phyloP scores from a whole-genome alignment of 2,888 invertebrate species.

The Aethes cnicana region DNA sequence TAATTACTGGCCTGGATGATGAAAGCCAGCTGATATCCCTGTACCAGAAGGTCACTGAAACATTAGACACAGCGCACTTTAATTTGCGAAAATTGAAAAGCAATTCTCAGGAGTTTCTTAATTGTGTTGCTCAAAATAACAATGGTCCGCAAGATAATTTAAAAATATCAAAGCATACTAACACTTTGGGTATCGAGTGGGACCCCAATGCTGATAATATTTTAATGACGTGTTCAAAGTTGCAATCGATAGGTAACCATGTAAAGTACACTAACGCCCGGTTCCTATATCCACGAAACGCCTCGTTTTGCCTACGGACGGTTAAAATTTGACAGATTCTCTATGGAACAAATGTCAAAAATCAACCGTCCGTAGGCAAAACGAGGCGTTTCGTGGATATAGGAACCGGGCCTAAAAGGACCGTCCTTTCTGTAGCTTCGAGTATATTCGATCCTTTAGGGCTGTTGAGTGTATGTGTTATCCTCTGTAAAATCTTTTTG shows the following conservation, averaged over 20 bases:
- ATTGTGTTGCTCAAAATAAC: background rate
- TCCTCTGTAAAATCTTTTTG: constrained; percentile 6
- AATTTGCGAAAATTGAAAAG: constrained; percentile 16
- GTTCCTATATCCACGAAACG: too few species aligned
- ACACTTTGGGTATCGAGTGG: constrained; percentile 22
- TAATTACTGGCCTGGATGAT: constrained; percentile 4
- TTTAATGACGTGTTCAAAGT: background rate
- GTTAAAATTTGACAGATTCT: too few species aligned
- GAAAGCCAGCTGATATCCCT: background rate
- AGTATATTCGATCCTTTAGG: too few species aligned
- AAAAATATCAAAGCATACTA: constrained; percentile 7
- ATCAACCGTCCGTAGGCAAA: too few species aligned
- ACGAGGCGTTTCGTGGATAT: too few species aligned
- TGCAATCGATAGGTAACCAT: background rate
- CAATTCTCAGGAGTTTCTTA: constrained; percentile 6
- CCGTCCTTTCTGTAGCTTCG: too few species aligned
- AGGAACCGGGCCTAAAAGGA: too few species aligned
- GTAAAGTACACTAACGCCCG: constrained; percentile 1
- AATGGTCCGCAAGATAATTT: constrained; percentile 7
- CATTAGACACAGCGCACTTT: constrained; percentile 10
- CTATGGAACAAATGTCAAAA: too few species aligned
- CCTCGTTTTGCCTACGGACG: too few species aligned
- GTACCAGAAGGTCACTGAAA: background rate
- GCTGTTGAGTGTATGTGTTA: constrained; percentile 14
- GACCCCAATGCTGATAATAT: constrained; percentile 12